phyloP scores from a whole-genome alignment of 2,113 vertebrate species.

The Sciurus niger region DNA sequence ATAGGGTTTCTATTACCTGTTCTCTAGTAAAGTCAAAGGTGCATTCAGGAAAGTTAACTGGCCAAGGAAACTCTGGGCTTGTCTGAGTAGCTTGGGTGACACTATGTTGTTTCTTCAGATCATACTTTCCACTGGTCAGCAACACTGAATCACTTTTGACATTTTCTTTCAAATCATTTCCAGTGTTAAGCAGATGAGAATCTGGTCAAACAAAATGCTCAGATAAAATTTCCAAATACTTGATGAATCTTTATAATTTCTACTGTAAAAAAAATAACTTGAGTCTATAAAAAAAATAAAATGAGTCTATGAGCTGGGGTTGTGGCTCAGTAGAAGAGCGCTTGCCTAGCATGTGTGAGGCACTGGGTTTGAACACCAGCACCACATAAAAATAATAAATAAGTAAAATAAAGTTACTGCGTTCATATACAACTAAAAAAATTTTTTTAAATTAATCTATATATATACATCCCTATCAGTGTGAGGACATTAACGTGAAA shows the following conservation, averaged over 20 bases:
- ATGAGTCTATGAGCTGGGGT: no score
- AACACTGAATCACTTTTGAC: conserved; percentile 67
- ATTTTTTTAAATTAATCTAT: no score
- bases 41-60: conserved; percentile 45
- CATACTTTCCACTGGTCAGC: conserved; percentile 41
- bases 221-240: conserved; percentile 50
- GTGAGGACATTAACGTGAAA: neutral
- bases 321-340: no score
- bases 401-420: no score
- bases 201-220: conserved; percentile 78
- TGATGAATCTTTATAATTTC: conserved; percentile 21
- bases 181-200: conserved; percentile 80
- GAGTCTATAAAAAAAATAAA: no score
- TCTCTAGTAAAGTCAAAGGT: conserved; percentile 87
- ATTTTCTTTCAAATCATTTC: conserved; percentile 78
- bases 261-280: conserved; percentile 24
- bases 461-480: neutral
- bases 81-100: conserved; percentile 92
- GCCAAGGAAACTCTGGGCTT: conserved; percentile 79
- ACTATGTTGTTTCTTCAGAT: conserved; percentile 2
- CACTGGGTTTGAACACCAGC: no score
- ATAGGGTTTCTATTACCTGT: conserved; percentile 88
- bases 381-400: no score
- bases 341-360: no score
- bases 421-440: neutral